A percentile compares a stretch with the other conserved stretches of the same genome.
phyloP scores from a whole-genome alignment of 1,140 invertebrate species.

The Aphelenchoides besseyi region DNA sequence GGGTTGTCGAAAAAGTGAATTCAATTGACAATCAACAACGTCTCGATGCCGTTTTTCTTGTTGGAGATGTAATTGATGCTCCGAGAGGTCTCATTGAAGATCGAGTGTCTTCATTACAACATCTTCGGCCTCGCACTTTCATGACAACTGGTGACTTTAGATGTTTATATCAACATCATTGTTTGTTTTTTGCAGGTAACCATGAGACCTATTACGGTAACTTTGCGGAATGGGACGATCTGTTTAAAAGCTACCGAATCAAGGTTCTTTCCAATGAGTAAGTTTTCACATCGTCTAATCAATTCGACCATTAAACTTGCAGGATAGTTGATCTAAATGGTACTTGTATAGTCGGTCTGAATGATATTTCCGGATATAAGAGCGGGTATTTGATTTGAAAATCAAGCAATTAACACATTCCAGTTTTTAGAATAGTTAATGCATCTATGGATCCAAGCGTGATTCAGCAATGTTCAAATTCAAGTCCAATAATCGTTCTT shows the following conservation, averaged over 20 bases:
- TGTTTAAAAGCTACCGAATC: constrained; percentile 49
- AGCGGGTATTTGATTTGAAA: constrained; percentile 30
- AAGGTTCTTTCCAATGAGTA: constrained; percentile 38
- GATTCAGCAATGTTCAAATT: constrained; percentile 23
- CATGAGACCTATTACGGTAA: constrained; percentile 50
- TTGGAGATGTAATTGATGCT: constrained; percentile 44
- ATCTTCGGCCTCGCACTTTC: constrained; percentile 39
- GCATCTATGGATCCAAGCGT: constrained; percentile 39
- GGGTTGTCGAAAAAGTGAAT: constrained; percentile 43
- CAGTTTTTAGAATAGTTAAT: constrained; percentile 36
- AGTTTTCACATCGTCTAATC: neutral
- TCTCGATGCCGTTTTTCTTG: constrained; percentile 23
- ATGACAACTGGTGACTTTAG: no score
- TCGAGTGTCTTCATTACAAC: constrained; percentile 34
- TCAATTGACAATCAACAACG: constrained; percentile 7
- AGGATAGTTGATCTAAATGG: constrained; percentile 35
- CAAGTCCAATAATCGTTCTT: constrained; percentile 43
- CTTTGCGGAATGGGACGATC: constrained; percentile 39
- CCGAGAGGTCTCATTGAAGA: constrained; percentile 42
- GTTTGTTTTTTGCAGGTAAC: constrained; percentile 15
- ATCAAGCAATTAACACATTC: neutral
- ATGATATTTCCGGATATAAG: constrained; percentile 45
- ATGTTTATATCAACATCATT: no score
- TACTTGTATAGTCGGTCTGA: constrained; percentile 41
- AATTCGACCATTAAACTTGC: constrained; percentile 11